phyloP scores from a whole-genome alignment of 2,797 vertebrate genomes.

The Knipowitschia caucasica region DNA sequence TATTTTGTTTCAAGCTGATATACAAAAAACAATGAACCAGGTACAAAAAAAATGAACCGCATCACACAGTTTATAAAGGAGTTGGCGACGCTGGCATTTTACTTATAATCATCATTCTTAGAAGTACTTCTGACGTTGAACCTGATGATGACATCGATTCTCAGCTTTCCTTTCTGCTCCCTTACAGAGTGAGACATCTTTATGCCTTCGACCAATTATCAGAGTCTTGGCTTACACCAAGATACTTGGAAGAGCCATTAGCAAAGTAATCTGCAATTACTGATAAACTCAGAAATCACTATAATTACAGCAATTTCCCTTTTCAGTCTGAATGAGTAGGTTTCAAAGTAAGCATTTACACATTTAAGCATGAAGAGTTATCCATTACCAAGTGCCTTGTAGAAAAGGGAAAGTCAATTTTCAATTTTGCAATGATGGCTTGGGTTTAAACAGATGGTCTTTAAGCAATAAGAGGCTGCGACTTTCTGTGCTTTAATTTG shows the following conservation, averaged over 20 bases:
- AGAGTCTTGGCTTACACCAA: conserved; percentile 46
- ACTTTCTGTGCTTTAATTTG: conserved; percentile 69
- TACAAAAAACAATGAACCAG: too few relatives aligned
- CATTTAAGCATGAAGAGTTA: conserved; percentile 49
- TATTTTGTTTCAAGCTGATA: too few relatives aligned
- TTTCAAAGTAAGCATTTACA: conserved; percentile 45
- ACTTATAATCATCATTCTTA: too few relatives aligned
- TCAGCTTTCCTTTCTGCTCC: conserved; percentile 17
- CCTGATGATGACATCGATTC: conserved; percentile 30
- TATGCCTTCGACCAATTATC: conserved; percentile 54
- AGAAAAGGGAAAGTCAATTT: conserved; percentile 56
- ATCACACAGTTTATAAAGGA: too few relatives aligned
- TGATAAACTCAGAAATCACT: conserved; percentile 57
- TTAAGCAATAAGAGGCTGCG: conserved; percentile 57
- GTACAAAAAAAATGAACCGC: too few relatives aligned
- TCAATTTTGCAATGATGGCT: conserved; percentile 60
- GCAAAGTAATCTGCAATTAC: conserved; percentile 63
- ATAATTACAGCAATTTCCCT: conserved; percentile 57
- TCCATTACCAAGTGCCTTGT: conserved; percentile 44
- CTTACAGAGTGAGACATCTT: conserved; percentile 44
- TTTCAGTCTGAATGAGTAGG: conserved; percentile 44
- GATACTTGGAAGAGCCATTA: conserved; percentile 54
- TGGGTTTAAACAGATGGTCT: conserved; percentile 63
- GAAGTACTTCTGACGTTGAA: too few relatives aligned
- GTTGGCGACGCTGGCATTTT: too few relatives aligned